phyloP scores from a whole-genome alignment of 2,113 vertebrate species.

The Corythoichthys haematopterus region DNA sequence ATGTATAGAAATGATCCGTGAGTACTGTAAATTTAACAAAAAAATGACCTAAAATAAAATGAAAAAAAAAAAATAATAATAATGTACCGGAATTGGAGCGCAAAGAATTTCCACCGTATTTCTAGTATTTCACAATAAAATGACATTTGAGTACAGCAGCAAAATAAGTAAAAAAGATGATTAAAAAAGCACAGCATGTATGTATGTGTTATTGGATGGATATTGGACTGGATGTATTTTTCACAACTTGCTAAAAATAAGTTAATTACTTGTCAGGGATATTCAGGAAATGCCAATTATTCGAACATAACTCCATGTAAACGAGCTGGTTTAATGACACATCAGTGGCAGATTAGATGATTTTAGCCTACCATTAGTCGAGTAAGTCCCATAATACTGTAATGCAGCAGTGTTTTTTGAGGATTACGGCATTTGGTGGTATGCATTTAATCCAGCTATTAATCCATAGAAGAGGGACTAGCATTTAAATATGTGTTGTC shows the following conservation, averaged over 20 bases:
- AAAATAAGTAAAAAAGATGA: no score
- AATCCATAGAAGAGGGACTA: conserved; percentile 23
- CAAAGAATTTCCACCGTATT: no score
- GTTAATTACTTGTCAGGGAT: not conserved
- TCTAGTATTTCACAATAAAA: no score
- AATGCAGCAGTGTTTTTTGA: conserved; percentile 33
- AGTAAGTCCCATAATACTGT: conserved; percentile 31
- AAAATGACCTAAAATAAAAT: no score
- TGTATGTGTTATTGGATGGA: not conserved
- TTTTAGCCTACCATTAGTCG: conserved; percentile 29
- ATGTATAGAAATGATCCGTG: no score
- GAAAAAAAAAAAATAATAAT: no score
- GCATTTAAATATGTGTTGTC: conserved; percentile 33
- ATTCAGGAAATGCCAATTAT: no score
- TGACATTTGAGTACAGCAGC: no score
- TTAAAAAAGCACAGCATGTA: no score
- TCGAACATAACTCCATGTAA: not conserved
- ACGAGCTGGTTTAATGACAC: conserved; percentile 29
- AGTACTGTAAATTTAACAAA: no score
- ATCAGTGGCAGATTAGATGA: conserved; percentile 27
- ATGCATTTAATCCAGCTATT: conserved; percentile 50
- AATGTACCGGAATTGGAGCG: no score
- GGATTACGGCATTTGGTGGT: conserved; percentile 53
- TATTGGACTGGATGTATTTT: not conserved
- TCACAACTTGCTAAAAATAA: conserved; percentile 12